Evolutionary conservation across 2,797 vertebrate species (phyloP), one percentile per base, ranked within the genome.

Genomic region (Danio tinwini): DNA sequence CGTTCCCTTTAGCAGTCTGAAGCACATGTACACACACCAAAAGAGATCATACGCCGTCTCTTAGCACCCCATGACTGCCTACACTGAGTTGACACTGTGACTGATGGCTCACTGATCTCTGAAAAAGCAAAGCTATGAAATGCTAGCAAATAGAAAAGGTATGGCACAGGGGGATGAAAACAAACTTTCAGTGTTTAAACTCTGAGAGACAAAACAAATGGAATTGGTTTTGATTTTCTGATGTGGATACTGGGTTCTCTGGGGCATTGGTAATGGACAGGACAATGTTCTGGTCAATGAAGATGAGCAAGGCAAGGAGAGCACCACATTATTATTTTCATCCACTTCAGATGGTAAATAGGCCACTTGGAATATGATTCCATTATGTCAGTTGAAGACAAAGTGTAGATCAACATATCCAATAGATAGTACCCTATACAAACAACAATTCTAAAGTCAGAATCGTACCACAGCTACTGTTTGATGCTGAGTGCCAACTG

Each of bases 261-360:
- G 96, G 96, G 0, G 96, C 95, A 0, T 98, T 98, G 50, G 96
- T 93, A 86, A 98, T 95, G 0, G 96, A 98, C 0, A 97, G 96
- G 58, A 98, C 97, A 0, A 99, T 97, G 91, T 98, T 98, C 90
- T 99, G 97, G 88, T 99, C 97, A 3, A 98, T 97, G 82, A 98
- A 98, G 91, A 99, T 96, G 74, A 98, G 95, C 94, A 98, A 85
- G 0, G 97, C 96, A 0, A 98, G 94, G 5, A 98, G 95, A 86
- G 98, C 88, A 0, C 95, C 95, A 74, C 95, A 95, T 95, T 86
- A 95, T 85, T 0, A 94, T 88, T 0, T 94, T 94, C 79, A 92
- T 89, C 0, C 94, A 90, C 0, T 96, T 93, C 70, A 98, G 93
- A 0, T 92, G 94, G 52, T 91, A 98, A 93, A 0, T 91, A 88